These are phyloP conservation scores for Oophaga sylvatica DNA, from an alignment of 2,797 vertebrate species.

Conservation along the genomic window DNA sequence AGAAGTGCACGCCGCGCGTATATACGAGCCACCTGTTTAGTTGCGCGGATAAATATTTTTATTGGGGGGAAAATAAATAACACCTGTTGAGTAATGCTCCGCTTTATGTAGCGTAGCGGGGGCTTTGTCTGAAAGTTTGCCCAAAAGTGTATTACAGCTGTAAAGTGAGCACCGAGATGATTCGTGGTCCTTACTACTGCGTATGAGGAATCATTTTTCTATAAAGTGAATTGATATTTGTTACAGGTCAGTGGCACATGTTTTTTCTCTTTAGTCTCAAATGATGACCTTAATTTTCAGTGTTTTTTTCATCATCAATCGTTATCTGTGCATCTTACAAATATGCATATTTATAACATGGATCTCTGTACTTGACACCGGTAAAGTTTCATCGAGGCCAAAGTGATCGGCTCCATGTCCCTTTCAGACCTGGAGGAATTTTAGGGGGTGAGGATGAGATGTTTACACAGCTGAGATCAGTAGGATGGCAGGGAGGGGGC, in stretches of 20 bases:
- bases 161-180: neutral
- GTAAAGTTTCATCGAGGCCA: slow-evolving; percentile 14
- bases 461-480: slow-evolving; percentile 59
- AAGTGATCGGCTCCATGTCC: slow-evolving; percentile 7
- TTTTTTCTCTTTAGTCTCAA: neutral
- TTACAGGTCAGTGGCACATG: neutral
- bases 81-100: slow-evolving; percentile 14
- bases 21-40: slow-evolving; percentile 2
- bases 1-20: neutral
- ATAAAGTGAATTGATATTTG: neutral
- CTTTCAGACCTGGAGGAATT: slow-evolving; percentile 39
- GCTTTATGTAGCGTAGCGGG: neutral
- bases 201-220: neutral
- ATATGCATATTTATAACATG: neutral
- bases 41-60: neutral
- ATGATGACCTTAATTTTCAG: neutral
- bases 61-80: slow-evolving; percentile 31
- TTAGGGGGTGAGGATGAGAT: slow-evolving; percentile 56
- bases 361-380: neutral
- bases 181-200: neutral
- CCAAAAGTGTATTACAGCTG: neutral
- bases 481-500: slow-evolving; percentile 45
- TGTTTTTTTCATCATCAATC: neutral
- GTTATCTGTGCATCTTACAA: neutral
- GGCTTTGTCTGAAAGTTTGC: slow-evolving; percentile 17